These are phyloP conservation scores for Xenopus laevis DNA, from an alignment of 2,113 vertebrate species.

Conservation along the genomic window DNA sequence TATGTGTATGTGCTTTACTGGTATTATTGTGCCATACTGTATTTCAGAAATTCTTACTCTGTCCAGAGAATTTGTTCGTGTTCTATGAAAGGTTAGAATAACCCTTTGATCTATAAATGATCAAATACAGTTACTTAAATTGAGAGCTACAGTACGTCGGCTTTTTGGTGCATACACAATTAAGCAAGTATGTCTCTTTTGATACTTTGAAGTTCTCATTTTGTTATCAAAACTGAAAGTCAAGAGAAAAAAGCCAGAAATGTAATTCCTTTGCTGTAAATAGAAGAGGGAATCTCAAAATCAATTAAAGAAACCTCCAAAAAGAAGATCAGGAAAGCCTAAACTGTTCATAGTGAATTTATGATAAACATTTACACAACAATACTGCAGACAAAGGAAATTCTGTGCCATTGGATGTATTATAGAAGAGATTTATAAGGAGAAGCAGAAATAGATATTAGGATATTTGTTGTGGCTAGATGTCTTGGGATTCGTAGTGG, in stretches of 20 bases:
- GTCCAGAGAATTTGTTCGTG: conserved; percentile 25
- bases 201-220: conserved; percentile 33
- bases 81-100: conserved; percentile 31
- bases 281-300: conserved; percentile 18
- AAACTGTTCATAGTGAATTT: too few species aligned
- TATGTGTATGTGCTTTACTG: too few species aligned
- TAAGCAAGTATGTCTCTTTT: conserved; percentile 21
- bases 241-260: background rate
- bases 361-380: too few species aligned
- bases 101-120: conserved; percentile 33
- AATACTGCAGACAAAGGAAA: too few species aligned
- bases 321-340: too few species aligned
- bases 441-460: too few species aligned
- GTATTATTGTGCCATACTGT: too few species aligned
- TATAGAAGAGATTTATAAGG: too few species aligned
- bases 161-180: conserved; percentile 22
- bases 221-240: conserved; percentile 21
- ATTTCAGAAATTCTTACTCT: background rate
- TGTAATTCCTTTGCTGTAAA: conserved; percentile 7
- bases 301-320: conserved; percentile 10
- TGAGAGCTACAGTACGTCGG: conserved; percentile 14
- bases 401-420: too few species aligned
- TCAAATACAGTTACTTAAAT: conserved; percentile 33
- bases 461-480: too few species aligned
- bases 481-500: too few species aligned